phyloP scores from a whole-genome alignment of 2,113 vertebrate species.

The Cavia porcellus region DNA sequence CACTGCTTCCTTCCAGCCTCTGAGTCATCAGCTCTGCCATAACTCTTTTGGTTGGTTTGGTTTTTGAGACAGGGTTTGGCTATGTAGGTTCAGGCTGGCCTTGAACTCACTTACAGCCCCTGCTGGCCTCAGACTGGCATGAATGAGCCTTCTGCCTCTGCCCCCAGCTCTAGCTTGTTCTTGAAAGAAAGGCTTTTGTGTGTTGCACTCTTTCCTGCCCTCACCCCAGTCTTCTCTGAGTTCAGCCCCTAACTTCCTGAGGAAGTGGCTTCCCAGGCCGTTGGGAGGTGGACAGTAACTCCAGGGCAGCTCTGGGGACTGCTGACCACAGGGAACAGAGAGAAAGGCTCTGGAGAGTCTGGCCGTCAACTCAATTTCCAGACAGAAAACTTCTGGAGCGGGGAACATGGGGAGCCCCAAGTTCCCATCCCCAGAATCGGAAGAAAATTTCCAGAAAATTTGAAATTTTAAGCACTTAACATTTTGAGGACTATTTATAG shows the following conservation, averaged over 20 bases:
- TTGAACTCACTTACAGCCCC: not conserved
- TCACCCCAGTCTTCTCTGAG: not conserved
- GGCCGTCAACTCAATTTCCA: constrained; percentile 40
- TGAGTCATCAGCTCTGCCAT: not conserved
- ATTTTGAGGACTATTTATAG: constrained; percentile 18
- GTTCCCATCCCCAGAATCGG: not conserved
- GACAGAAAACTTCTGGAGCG: not conserved
- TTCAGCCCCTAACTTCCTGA: not conserved
- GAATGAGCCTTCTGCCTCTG: not conserved
- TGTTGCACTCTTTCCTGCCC: not conserved
- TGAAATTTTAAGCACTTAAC: not conserved
- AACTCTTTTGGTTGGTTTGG: not conserved
- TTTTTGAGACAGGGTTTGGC: not conserved
- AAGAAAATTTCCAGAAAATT: not conserved
- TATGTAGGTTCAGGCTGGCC: not conserved
- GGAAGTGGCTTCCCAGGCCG: not conserved
- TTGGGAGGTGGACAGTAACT: not conserved
- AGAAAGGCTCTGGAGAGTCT: not conserved
- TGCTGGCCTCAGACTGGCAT: not conserved
- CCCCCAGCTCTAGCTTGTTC: not conserved
- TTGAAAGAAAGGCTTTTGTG: not conserved
- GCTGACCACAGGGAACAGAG: not conserved
- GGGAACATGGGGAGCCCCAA: too few relatives aligned
- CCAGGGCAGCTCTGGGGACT: not conserved
- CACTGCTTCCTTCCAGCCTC: not conserved